Base-by-base conservation (phyloP, 2,113 vertebrate genomes). In the Hipposideros armiger region DNA sequence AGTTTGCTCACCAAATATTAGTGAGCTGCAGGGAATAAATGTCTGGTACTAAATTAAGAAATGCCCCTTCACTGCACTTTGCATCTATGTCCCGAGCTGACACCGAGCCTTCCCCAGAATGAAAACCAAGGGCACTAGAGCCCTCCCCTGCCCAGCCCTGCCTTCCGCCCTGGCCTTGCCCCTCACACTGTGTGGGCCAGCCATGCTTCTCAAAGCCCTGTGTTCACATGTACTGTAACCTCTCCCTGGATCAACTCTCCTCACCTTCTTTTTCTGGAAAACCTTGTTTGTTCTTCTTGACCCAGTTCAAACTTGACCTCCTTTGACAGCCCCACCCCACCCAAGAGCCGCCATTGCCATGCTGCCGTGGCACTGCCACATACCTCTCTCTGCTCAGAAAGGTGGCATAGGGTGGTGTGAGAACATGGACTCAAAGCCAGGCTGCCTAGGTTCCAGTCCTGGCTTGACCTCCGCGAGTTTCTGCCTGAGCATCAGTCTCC, bases 1-100 rank as follows among this genome's bases (percentile, higher is more conserved):
- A 78, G 52, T 97, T 95, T 97, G 81, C 86, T 97, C 84, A 90
- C 81, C 90, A 97, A 97, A 98, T 94, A 97, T 91, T 86, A 77
- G 92, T 91, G 67, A 95, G 81, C 50, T 85, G 24, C 58, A 90
- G 66, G 47, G 36, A 92, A 60, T 50, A 72, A 93, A 90, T 30
- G 15, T 67, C 92, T 76, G 86, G 67, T 42, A 26, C 69, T 96
- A 93, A 92, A 70, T 96, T 86, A 95, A 94, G 92, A 94, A 95
- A 64, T 58, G 7, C 42, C 60, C 56, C 19, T 95, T 92, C 85
- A 42, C 58, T 92, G 30, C 2, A 22, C 78, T 67, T n/a, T 40
- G 32, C 19, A 0, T 66, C 80, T 74, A 40, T n/a, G 45, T 87
- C 77, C 92, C n/a, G 2, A 85, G 73, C 30, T 73, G 36, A 91